phyloP scores from a whole-genome alignment of 1,140 invertebrate genomes.

The Holcopasites calliopsidis region DNA sequence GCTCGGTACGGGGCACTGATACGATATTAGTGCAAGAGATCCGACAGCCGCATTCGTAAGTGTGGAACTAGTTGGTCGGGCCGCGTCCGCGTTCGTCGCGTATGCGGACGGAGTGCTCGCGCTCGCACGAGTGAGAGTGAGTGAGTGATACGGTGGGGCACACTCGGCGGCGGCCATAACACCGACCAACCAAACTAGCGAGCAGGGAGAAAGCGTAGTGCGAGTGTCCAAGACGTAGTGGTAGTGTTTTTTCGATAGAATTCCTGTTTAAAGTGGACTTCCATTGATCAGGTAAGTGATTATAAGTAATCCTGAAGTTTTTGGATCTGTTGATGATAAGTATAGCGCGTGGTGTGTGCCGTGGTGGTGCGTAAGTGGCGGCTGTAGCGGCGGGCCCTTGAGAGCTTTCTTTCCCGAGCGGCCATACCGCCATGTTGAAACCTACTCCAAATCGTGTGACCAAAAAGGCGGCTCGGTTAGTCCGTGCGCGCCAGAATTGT shows the following conservation, averaged over 20 bases:
- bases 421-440: constrained; percentile 80
- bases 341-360: constrained; percentile 53
- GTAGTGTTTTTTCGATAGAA: constrained; percentile 71
- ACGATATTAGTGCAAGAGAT: constrained; percentile 55
- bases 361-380: constrained; percentile 51
- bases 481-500: constrained; percentile 49
- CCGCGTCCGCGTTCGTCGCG: constrained; percentile 61
- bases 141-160: constrained; percentile 68
- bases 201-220: constrained; percentile 74
- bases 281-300: constrained; percentile 73
- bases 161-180: constrained; percentile 76
- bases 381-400: constrained; percentile 67
- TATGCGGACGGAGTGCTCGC: constrained; percentile 58
- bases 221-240: constrained; percentile 66
- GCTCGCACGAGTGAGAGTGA: constrained; percentile 69
- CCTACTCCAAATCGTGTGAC: constrained; percentile 71
- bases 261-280: constrained; percentile 69
- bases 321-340: constrained; percentile 37
- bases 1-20: constrained; percentile 67
- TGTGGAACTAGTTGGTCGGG: constrained; percentile 44
- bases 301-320: constrained; percentile 40
- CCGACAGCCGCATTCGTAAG: constrained; percentile 28
- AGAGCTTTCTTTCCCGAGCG: constrained; percentile 78
- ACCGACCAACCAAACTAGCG: constrained; percentile 73
- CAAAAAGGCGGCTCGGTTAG: constrained; percentile 54